phyloP scores from a whole-genome alignment of 2,797 vertebrate genomes.

The Anguilla pacifica region DNA sequence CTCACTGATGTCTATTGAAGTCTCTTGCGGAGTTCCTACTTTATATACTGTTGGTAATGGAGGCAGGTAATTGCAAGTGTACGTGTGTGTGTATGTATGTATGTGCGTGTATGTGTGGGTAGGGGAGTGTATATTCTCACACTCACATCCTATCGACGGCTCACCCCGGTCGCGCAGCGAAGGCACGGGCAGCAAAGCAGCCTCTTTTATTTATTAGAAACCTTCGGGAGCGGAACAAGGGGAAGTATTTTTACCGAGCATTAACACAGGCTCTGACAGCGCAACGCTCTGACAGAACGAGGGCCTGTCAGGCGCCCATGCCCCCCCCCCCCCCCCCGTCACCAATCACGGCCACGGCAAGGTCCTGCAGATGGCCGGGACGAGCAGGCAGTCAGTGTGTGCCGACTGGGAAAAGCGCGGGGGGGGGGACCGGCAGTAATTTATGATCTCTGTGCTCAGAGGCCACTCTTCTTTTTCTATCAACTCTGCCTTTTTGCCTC shows the following conservation, averaged over 20 bases:
- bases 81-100: not conserved
- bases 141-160: not conserved
- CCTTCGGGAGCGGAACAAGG: conserved; percentile 50
- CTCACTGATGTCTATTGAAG: not conserved
- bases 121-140: not conserved
- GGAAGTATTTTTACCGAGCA: conserved; percentile 53
- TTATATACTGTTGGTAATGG: not conserved
- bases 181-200: not conserved
- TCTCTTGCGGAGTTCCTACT: not conserved
- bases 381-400: conserved; percentile 48
- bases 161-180: not conserved
- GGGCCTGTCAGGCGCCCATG: conserved; percentile 44
- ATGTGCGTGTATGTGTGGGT: too few relatives aligned
- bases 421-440: conserved; percentile 42
- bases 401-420: conserved; percentile 38
- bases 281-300: conserved; percentile 50
- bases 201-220: conserved; percentile 51
- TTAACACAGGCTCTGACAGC: conserved; percentile 50
- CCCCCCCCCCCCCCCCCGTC: conserved; percentile 41
- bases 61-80: not conserved
- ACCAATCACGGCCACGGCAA: conserved; percentile 51
- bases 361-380: conserved; percentile 45
- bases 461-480: conserved; percentile 42
- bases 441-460: conserved; percentile 41
- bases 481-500: conserved; percentile 44